Evolutionary conservation across 2,888 invertebrate genomes (phyloP).

Genomic region (Microctonus aethiopoides): DNA sequence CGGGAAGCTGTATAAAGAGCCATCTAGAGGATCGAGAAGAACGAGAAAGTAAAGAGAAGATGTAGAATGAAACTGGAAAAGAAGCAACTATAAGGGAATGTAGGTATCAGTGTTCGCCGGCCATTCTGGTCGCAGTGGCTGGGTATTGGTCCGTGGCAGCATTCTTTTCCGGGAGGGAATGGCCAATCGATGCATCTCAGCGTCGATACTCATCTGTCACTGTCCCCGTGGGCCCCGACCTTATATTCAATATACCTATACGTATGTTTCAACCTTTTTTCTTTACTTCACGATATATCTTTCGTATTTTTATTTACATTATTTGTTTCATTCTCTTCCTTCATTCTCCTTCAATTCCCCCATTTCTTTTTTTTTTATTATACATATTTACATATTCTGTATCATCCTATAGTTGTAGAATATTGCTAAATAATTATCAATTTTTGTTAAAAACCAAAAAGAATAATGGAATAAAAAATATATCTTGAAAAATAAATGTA

Average conservation of each 20-base stretch:
- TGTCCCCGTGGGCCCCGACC: conserved; percentile 54
- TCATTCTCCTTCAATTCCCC: conserved; percentile 26
- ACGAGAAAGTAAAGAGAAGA: conserved; percentile 17
- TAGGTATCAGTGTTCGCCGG: conserved; percentile 51
- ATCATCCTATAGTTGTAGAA: conserved; percentile 32
- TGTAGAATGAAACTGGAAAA: conserved; percentile 23
- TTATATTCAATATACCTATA: conserved; percentile 29
- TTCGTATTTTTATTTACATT: conserved; percentile 36
- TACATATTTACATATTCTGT: neutral
- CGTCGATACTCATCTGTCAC: conserved; percentile 67
- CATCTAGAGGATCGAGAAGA: conserved; percentile 23
- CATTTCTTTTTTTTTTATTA: neutral
- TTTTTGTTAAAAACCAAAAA: no score
- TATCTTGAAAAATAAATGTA: no score
- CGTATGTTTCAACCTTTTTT: conserved; percentile 29
- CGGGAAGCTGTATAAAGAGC: neutral
- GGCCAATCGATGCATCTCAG: conserved; percentile 68
- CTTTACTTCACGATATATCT: neutral
- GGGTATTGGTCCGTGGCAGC: conserved; percentile 65
- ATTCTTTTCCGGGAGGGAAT: conserved; percentile 66
- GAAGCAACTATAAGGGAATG: conserved; percentile 36
- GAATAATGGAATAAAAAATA: no score
- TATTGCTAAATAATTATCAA: neutral
- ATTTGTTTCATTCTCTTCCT: conserved; percentile 21
- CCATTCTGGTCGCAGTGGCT: conserved; percentile 63